Conservation (phyloP, 2,113 vertebrate species). For the Onychorhynchus coronatus region DNA sequence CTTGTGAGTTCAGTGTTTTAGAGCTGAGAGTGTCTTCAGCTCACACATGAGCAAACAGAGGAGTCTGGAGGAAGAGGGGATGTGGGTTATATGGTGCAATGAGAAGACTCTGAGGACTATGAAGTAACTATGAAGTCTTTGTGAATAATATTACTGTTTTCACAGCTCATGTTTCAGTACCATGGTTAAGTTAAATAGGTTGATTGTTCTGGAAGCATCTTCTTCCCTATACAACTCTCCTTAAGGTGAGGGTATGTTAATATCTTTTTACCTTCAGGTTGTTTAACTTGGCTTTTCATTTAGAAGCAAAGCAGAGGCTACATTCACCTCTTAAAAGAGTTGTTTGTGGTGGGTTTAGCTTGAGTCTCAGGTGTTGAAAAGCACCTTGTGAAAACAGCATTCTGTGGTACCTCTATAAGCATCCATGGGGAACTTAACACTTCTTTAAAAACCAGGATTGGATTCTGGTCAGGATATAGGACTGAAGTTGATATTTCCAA, state of each 20-base stretch:
- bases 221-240: not conserved
- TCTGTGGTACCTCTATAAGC: not conserved
- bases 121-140: not conserved
- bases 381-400: not conserved
- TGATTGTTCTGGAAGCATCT: not conserved
- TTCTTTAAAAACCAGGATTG: not conserved
- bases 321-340: not conserved
- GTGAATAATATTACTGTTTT: slow-evolving; percentile 34
- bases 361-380: not conserved
- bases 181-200: not conserved
- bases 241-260: not conserved
- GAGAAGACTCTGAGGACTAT: slow-evolving; percentile 36
- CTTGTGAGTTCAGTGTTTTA: not conserved
- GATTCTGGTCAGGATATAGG: not conserved
- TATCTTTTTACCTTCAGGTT: not conserved
- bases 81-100: not conserved
- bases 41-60: slow-evolving; percentile 66
- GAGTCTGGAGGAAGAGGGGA: slow-evolving; percentile 38
- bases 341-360: not conserved
- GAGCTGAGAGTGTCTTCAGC: not conserved
- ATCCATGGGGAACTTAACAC: not conserved
- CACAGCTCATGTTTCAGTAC: not conserved
- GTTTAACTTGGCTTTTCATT: slow-evolving; percentile 9
- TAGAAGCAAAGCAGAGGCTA: not conserved
- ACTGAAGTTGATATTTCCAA: not conserved